Evolutionary conservation across 92 coral and sea anemone genomes (phyloP).

Genomic region (Umimayanthus kanabou): DNA sequence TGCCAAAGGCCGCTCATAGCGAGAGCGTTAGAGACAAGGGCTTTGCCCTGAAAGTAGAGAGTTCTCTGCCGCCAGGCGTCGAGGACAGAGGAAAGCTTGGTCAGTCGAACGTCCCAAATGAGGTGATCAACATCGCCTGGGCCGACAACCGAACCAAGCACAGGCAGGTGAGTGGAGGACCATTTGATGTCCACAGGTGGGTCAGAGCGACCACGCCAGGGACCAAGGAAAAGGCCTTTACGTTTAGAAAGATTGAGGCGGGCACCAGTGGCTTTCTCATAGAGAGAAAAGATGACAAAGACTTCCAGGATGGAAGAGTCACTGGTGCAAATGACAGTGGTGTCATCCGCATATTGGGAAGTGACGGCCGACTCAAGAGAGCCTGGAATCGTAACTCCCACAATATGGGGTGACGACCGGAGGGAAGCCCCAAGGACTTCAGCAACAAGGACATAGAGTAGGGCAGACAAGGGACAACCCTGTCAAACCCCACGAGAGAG

Average conservation of each 20-base stretch:
- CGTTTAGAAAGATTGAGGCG: not conserved
- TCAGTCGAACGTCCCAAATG: slow-evolving; percentile 17
- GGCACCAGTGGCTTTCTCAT: slow-evolving; percentile 54
- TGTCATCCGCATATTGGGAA: slow-evolving; percentile 66
- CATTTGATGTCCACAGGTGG: not conserved
- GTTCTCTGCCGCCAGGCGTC: slow-evolving; percentile 38
- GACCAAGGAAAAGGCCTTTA: slow-evolving; percentile 44
- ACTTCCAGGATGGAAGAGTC: not conserved
- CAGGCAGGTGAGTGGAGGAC: not conserved
- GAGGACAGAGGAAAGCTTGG: not conserved
- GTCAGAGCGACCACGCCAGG: slow-evolving; percentile 8
- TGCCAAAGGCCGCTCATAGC: slow-evolving; percentile 56
- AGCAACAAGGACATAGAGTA: not conserved
- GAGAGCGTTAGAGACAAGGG: slow-evolving; percentile 36
- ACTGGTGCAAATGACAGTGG: slow-evolving; percentile 30
- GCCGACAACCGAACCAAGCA: slow-evolving; percentile 43
- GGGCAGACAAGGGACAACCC: not conserved
- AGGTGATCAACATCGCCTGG: not conserved
- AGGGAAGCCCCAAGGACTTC: not conserved
- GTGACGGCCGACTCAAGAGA: not conserved
- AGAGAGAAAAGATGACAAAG: not conserved
- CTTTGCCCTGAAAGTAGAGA: slow-evolving; percentile 35
- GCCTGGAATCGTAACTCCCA: not conserved
- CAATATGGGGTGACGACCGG: not conserved
- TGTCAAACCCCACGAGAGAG: too few relatives aligned